Percentiles rank a stretch among this genome's conserved stretches.
These are phyloP conservation scores for Chrysolina americana DNA, from an alignment of 2,888 invertebrate genomes.

Conservation along the genomic window DNA sequence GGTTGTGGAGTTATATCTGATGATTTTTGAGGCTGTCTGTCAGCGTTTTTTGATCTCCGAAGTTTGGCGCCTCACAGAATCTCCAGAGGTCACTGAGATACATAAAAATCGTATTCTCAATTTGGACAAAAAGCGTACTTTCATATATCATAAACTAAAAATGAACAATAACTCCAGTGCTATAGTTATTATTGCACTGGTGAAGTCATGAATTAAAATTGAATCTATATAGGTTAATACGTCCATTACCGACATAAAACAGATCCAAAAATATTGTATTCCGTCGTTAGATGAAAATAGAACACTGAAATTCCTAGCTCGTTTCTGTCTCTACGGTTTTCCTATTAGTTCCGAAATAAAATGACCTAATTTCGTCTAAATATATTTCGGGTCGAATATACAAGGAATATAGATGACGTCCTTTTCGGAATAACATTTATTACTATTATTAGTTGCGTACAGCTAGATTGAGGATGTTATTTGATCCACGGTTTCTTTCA, in stretches of 20 bases:
- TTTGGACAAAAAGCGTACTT: too few relatives aligned
- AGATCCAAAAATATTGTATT: slow-evolving; percentile 43
- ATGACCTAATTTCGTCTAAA: slow-evolving; percentile 47
- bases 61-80: background rate
- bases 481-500: too few relatives aligned
- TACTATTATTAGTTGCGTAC: too few relatives aligned
- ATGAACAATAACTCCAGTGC: background rate
- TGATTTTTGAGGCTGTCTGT: slow-evolving; percentile 11
- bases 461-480: too few relatives aligned
- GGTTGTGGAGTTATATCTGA: background rate
- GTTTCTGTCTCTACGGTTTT: slow-evolving; percentile 41
- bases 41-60: background rate
- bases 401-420: too few relatives aligned
- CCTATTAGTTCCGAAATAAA: slow-evolving; percentile 51
- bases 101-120: too few relatives aligned
- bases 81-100: too few relatives aligned
- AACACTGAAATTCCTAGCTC: slow-evolving; percentile 40
- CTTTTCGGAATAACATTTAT: too few relatives aligned
- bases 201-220: slow-evolving; percentile 5
- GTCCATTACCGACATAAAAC: slow-evolving; percentile 36
- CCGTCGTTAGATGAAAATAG: slow-evolving; percentile 43
- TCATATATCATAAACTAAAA: too few relatives aligned
- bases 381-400: slow-evolving; percentile 3
- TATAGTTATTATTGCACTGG: background rate
- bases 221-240: slow-evolving; percentile 40